phyloP scores from a whole-genome alignment of 2,888 invertebrate genomes.

The Hydraecia micacea region DNA sequence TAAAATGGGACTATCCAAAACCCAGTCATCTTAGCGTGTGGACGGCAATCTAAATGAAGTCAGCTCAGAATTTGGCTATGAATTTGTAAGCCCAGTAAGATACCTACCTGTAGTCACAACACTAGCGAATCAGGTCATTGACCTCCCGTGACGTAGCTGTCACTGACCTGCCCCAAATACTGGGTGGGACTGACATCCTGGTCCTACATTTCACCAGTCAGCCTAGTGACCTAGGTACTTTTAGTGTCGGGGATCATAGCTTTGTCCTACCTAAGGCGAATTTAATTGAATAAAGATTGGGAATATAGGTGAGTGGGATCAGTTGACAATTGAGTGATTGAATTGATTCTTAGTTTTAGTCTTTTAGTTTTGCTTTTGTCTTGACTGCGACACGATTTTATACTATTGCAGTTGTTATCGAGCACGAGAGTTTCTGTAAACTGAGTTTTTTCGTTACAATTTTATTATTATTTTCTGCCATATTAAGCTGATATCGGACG shows the following conservation, averaged over 20 bases:
- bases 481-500: not conserved
- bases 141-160: constrained; percentile 14
- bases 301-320: constrained; percentile 13
- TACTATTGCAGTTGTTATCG: too few species aligned
- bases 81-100: not conserved
- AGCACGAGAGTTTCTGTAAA: too few species aligned
- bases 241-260: not conserved
- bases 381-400: too few species aligned
- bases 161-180: constrained; percentile 42
- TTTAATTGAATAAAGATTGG: constrained; percentile 15
- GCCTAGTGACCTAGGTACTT: constrained; percentile 32
- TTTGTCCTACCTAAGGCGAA: constrained; percentile 4
- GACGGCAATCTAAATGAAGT: not conserved
- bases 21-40: not conserved
- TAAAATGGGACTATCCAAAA: not conserved
- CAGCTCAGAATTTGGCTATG: not conserved
- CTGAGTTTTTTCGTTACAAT: too few species aligned
- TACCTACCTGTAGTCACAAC: not conserved
- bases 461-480: not conserved
- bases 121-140: constrained; percentile 6
- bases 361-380: too few species aligned
- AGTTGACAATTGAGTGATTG: not conserved
- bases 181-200: constrained; percentile 38
- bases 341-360: not conserved
- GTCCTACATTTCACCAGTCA: constrained; percentile 30